phyloP scores from a whole-genome alignment of 2,888 invertebrate species.

The Galeruca laticollis region DNA sequence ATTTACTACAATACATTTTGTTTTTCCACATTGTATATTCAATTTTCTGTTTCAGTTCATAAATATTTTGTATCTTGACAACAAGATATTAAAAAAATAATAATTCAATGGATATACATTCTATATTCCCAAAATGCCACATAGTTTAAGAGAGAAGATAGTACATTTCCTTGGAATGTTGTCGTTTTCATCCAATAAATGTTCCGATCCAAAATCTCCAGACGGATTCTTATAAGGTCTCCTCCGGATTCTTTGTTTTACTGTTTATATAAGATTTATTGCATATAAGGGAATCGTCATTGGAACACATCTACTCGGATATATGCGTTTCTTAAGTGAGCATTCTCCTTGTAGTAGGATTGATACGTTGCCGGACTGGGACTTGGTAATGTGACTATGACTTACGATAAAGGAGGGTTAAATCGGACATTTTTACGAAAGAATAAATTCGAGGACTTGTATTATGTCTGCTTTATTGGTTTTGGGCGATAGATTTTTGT shows the following conservation, averaged over 20 bases:
- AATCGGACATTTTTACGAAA: background rate
- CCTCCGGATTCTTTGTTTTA: slow-evolving; percentile 50
- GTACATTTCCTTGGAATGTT: slow-evolving; percentile 26
- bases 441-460: slow-evolving; percentile 19
- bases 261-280: slow-evolving; percentile 54
- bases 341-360: slow-evolving; percentile 46
- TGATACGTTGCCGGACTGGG: slow-evolving; percentile 46
- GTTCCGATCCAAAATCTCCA: slow-evolving; percentile 24
- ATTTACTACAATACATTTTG: too few species aligned
- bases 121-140: too few species aligned
- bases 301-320: slow-evolving; percentile 47
- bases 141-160: too few species aligned
- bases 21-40: too few species aligned
- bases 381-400: slow-evolving; percentile 39
- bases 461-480: background rate
- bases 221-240: slow-evolving; percentile 17
- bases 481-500: background rate
- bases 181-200: slow-evolving; percentile 26
- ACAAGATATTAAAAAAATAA: too few species aligned
- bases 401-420: slow-evolving; percentile 17
- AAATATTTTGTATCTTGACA: too few species aligned
- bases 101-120: too few species aligned
- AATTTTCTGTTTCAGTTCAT: too few species aligned
- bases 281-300: slow-evolving; percentile 55
- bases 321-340: slow-evolving; percentile 53